Base-by-base conservation (phyloP, 2,113 vertebrate genomes). In the Nothocercus julius region DNA sequence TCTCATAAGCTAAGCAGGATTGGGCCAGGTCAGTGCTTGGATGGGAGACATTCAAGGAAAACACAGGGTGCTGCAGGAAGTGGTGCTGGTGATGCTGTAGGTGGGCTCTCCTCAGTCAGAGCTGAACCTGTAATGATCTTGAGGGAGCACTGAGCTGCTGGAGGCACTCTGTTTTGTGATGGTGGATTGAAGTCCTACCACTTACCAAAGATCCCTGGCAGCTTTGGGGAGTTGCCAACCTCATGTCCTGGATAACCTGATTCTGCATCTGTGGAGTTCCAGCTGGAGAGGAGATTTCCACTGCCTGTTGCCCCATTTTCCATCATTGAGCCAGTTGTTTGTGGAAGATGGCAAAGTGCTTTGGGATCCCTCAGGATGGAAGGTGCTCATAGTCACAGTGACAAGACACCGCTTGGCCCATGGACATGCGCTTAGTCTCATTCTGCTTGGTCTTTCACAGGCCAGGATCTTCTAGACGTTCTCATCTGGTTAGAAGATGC, bases 11-110 rank as follows among this genome's bases (percentile, higher is more conserved):
- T 97, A 94, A 95, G 94, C 93, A 81, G 95, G 92, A 92, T 92
- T 96, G 93, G 93, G 94, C 95, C 96, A 96, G 93, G 96, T 95
- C 96, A 96, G 96, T 95, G 85, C 87, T 94, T 93, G 95, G 89
- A 95, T 95, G 93, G 92, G 92, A 96, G 90, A 76, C 81, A 92
- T 93, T 93, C 78, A 91, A 96, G 93, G 95, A 91, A 94, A 92
- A 97, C 13, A 11, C 93, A 94, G 93, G 88, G 87, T 95, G 92
- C 94, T 87, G 93, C 96, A 96, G 96, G 94, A 95, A 86, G 93
- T 94, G 95, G 86, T 95, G 94, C 88, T 97, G 95, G 90, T 94
- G 93, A 88, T 95, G 94, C 95, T 96, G 93, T 95, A 94, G 93
- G 92, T 94, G 92, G 88, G 92, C 87, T 95, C 88, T 96, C 90